Evolutionary conservation across 1,140 invertebrate genomes (phyloP).

Genomic region (Sminthurides bifidus): DNA sequence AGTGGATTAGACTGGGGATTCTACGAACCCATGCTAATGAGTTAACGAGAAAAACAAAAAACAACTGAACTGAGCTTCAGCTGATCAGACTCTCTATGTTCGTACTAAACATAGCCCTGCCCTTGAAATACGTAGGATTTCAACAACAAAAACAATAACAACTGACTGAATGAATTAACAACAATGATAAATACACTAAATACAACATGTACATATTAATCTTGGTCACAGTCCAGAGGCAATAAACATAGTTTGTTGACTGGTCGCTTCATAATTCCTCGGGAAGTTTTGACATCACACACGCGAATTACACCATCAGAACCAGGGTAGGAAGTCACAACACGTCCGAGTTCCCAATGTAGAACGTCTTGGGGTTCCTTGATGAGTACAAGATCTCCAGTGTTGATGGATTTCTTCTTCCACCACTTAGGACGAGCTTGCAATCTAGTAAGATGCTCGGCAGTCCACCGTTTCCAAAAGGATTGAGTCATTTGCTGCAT

Average conservation of each 20-base stretch:
- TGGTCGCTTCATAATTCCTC: background rate
- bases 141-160: too few relatives aligned
- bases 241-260: conserved; percentile 35
- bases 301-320: conserved; percentile 30
- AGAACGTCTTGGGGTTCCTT: conserved; percentile 30
- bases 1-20: too few relatives aligned
- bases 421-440: conserved; percentile 17
- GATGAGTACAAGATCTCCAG: conserved; percentile 24
- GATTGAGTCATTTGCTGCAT: background rate
- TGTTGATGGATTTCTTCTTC: background rate
- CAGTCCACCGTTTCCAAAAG: conserved; percentile 24
- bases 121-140: too few relatives aligned
- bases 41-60: too few relatives aligned
- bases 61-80: too few relatives aligned
- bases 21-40: too few relatives aligned
- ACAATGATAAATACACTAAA: too few relatives aligned
- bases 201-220: too few relatives aligned
- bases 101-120: too few relatives aligned
- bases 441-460: conserved; percentile 31
- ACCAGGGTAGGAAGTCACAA: conserved; percentile 32
- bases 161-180: too few relatives aligned
- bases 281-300: conserved; percentile 12
- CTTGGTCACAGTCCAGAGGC: too few relatives aligned
- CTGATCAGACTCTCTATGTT: too few relatives aligned
- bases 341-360: conserved; percentile 34